Base-by-base conservation (phyloP, 2,888 invertebrate genomes). In the Hipparchia semele region DNA sequence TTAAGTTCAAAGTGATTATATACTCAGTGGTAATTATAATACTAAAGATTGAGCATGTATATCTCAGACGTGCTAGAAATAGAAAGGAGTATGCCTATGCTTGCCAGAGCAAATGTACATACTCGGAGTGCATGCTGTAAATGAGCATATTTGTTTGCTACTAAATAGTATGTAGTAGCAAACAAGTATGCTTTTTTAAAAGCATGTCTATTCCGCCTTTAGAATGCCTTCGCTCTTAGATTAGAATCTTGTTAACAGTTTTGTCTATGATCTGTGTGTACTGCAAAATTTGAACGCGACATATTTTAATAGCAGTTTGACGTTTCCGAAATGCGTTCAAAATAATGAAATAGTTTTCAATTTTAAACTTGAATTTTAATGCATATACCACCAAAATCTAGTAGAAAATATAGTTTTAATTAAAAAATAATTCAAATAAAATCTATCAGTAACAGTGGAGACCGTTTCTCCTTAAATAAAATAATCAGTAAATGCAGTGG, bases 401-500 rank as follows among this genome's bases (percentile, higher is more conserved):
- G n/a, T 59, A 33, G 59, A 61, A 70, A 72, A 68, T 33, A 70
- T 33, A 39, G 2, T 49, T 39, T 54, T 68, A 68, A 72, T 51
- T 66, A 68, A 70, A 76, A 68, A 78, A 67, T 73, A 73, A 68
- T 66, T 67, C 8, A 12, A 33, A 72, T 49, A 65, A 72, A 64
- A 64, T 56, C 56, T 64, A 68, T 23, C 33, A 7, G n/a, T 51
- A 13, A 54, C 33, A n/a, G 45, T 61, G 61, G 13, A 60, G 23
- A 51, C 56, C 51, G 56, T 68, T 64, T 64, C 62, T 69, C 65
- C 68, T 67, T 76, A 68, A 72, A 51, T 68, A 23, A 60, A 61
- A 60, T 82, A 85, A 81, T 85, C 83, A 85, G 84, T 86, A 77
- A 80, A 82, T 87, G 87, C 86, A 87, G 90, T 87, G 85, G 86